phyloP scores from a whole-genome alignment of 2,113 vertebrate genomes.

The Ochotona princeps region DNA sequence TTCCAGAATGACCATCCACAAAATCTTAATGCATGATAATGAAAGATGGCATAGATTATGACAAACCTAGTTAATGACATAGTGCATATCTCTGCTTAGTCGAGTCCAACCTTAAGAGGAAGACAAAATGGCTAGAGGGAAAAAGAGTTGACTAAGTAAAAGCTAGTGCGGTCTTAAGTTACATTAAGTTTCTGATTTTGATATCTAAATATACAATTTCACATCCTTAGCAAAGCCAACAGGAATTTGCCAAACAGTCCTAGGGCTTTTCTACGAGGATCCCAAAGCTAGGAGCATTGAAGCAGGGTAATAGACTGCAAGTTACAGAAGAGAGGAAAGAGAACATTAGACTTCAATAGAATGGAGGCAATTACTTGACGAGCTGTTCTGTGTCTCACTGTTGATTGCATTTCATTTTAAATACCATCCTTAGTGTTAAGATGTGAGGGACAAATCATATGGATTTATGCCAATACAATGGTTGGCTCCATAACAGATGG shows the following conservation, averaged over 20 bases:
- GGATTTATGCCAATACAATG: conserved; percentile 61
- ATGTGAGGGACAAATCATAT: conserved; percentile 31
- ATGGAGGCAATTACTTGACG: conserved; percentile 68
- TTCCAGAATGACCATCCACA: conserved; percentile 64
- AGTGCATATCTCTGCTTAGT: conserved; percentile 63
- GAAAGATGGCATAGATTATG: conserved; percentile 70
- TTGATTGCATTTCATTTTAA: conserved; percentile 65
- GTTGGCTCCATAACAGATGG: conserved; percentile 72
- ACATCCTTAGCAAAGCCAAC: conserved; percentile 92
- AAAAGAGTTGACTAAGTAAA: conserved; percentile 79
- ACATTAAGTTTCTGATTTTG: conserved; percentile 86
- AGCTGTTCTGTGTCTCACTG: conserved; percentile 65
- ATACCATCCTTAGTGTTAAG: neutral
- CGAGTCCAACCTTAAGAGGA: conserved; percentile 69
- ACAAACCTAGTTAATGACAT: conserved; percentile 78
- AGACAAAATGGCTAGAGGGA: conserved; percentile 62
- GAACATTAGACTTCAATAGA: conserved; percentile 78
- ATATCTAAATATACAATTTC: conserved; percentile 91
- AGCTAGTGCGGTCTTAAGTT: conserved; percentile 84
- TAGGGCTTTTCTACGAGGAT: conserved; percentile 79
- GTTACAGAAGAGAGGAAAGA: conserved; percentile 72
- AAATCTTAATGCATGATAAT: conserved; percentile 76
- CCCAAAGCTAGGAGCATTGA: conserved; percentile 79
- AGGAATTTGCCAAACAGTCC: conserved; percentile 89
- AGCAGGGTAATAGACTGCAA: conserved; percentile 73